phyloP scores from a whole-genome alignment of 2,888 invertebrate genomes.

The Troides aeacus region DNA sequence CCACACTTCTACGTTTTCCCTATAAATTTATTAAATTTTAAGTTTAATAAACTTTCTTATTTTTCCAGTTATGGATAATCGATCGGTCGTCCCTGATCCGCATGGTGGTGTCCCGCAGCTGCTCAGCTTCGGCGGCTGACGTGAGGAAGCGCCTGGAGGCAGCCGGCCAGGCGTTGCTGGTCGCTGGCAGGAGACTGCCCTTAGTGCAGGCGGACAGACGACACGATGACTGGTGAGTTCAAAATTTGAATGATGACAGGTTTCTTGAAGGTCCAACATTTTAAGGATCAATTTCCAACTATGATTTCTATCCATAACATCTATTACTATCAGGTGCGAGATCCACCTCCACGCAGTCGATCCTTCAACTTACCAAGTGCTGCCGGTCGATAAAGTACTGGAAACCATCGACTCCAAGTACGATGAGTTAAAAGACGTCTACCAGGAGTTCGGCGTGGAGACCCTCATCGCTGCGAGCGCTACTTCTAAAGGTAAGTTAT shows the following conservation, averaged over 20 bases:
- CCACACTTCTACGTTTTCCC: too few relatives aligned
- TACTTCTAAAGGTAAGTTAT: conserved; percentile 54
- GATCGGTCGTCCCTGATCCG: conserved; percentile 90
- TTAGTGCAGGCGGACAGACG: conserved; percentile 62
- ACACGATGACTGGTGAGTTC: conserved; percentile 84
- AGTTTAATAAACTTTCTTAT: not conserved
- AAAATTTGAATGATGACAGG: too few relatives aligned
- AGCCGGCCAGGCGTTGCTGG: conserved; percentile 85
- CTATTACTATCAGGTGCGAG: conserved; percentile 83
- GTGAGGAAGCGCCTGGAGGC: conserved; percentile 86
- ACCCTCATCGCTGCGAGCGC: conserved; percentile 69
- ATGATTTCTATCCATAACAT: too few relatives aligned
- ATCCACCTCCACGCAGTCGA: conserved; percentile 92
- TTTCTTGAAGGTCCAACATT: too few relatives aligned
- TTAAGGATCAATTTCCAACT: too few relatives aligned
- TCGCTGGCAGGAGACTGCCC: conserved; percentile 82
- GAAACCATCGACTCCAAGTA: conserved; percentile 92
- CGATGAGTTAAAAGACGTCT: conserved; percentile 87
- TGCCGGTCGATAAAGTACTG: conserved; percentile 88
- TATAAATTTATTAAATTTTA: too few relatives aligned
- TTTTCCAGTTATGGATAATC: conserved; percentile 91
- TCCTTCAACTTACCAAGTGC: conserved; percentile 84
- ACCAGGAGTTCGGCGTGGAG: conserved; percentile 71
- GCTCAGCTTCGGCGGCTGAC: conserved; percentile 83
- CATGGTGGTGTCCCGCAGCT: conserved; percentile 90